Evolutionary conservation across 2,888 invertebrate genomes (phyloP).

Genomic region (Galerucella calmariensis): DNA sequence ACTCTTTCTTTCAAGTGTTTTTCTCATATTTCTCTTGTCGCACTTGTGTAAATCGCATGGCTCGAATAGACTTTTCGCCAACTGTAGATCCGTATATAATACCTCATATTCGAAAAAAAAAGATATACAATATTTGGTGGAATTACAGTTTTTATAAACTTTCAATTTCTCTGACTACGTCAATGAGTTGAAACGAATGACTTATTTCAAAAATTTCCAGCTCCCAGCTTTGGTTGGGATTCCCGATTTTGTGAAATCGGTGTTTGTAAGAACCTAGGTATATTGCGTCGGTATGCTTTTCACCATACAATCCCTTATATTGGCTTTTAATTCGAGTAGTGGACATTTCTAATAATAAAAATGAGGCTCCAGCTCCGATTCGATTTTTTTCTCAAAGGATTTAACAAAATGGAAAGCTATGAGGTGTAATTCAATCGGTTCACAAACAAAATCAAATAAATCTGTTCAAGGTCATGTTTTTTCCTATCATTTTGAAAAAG

Average conservation of each 20-base stretch:
- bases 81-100: too few species aligned
- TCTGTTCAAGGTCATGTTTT: too few species aligned
- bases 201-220: not conserved
- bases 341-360: constrained; percentile 9
- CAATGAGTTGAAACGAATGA: too few species aligned
- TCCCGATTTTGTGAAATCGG: not conserved
- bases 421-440: not conserved
- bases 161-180: not conserved
- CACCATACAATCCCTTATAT: not conserved
- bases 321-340: constrained; percentile 7
- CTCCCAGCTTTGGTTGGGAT: not conserved
- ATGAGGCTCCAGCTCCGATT: not conserved
- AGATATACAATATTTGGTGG: too few species aligned
- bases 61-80: too few species aligned
- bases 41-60: too few species aligned
- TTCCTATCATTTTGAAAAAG: too few species aligned
- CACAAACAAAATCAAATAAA: not conserved
- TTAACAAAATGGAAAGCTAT: not conserved
- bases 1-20: too few species aligned
- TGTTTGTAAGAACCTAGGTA: not conserved
- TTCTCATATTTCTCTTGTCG: too few species aligned
- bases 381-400: not conserved
- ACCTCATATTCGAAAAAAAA: too few species aligned
- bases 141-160: too few species aligned
- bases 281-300: not conserved